Base-by-base conservation (phyloP, 92 coral and sea anemone genomes). In the Paragorgia papillata region DNA sequence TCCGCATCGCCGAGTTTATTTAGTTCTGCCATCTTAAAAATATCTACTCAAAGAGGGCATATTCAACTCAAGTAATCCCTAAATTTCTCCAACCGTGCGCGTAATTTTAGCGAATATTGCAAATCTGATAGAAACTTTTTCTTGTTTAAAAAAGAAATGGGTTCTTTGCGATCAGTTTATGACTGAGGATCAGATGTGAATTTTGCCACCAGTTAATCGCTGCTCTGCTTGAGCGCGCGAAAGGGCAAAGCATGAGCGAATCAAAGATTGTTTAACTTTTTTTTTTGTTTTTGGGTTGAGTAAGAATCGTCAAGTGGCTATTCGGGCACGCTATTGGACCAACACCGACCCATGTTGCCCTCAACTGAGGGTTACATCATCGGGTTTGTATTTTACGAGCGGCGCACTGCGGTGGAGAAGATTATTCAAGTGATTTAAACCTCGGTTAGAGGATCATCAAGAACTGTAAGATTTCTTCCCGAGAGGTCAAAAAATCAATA, bases 181-280 rank as follows among this genome's bases (percentile, higher is more conserved):
- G n/a, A n/a, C n/a, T n/a, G n/a, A n/a, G n/a, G n/a, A n/a, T n/a
- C n/a, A n/a, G n/a, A n/a, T n/a, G n/a, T n/a, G n/a, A n/a, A n/a
- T n/a, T n/a, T 49, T 44, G 75, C 75, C 75, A 68, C 75, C 75
- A 68, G 57, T 15, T 46, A 6, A 27, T 20, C 26, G 1, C 10
- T 18, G 75, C 57, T 15, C 41, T 68, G 75, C 75, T 44, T 68
- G 75, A 68, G 59, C 75, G 75, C 33, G 50, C 9, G 57, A 14
- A 55, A 20, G 4, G 48, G 30, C 2, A 39, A 26, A 46, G 59
- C 30, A 10, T 8, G 22, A 27, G 39, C 19, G n/a, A 18, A 19
- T 35, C 7, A 29, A 19, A 48, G 41, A 2, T 3, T 68, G 40
- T 22, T 68, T 44, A 68, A 68, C 48, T 44, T 46, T 68, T 68